These are phyloP conservation scores for Aselliscus stoliczkanus DNA, from an alignment of 2,797 vertebrate genomes.

Conservation along the genomic window DNA sequence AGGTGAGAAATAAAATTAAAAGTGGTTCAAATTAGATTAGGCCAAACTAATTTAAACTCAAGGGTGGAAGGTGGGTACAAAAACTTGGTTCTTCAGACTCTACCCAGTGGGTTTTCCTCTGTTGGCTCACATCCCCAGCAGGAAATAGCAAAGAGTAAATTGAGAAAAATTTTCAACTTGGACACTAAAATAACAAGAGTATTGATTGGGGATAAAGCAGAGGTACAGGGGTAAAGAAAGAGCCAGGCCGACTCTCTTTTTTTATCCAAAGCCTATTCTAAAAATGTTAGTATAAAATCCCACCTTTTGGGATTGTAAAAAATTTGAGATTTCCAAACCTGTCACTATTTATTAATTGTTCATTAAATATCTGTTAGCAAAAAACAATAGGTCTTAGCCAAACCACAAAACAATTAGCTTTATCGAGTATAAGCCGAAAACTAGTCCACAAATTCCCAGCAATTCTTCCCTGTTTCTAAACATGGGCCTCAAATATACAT, in stretches of 20 bases:
- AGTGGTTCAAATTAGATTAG: not conserved
- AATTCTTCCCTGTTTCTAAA: not conserved
- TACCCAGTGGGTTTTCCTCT: not conserved
- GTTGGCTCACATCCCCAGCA: not conserved
- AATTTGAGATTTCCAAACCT: not conserved
- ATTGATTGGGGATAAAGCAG: not conserved
- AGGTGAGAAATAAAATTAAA: not conserved
- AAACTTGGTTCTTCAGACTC: not conserved
- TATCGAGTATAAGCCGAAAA: not conserved
- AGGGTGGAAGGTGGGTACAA: not conserved
- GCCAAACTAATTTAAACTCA: not conserved
- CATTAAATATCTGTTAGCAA: not conserved
- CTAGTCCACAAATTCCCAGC: not conserved
- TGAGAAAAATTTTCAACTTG: not conserved
- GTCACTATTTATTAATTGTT: conserved; percentile 14
- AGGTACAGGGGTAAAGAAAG: not conserved
- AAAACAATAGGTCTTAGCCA: not conserved
- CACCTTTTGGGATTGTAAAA: not conserved
- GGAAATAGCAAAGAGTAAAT: not conserved
- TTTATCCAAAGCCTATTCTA: not conserved
- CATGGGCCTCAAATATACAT: not conserved
- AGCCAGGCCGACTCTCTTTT: not conserved
- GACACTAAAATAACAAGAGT: not conserved
- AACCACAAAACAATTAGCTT: conserved; percentile 1
- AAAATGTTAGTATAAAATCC: conserved; percentile 3